These are phyloP conservation scores for Rhodophaea formosa DNA, from an alignment of 2,888 invertebrate genomes.

Conservation along the genomic window DNA sequence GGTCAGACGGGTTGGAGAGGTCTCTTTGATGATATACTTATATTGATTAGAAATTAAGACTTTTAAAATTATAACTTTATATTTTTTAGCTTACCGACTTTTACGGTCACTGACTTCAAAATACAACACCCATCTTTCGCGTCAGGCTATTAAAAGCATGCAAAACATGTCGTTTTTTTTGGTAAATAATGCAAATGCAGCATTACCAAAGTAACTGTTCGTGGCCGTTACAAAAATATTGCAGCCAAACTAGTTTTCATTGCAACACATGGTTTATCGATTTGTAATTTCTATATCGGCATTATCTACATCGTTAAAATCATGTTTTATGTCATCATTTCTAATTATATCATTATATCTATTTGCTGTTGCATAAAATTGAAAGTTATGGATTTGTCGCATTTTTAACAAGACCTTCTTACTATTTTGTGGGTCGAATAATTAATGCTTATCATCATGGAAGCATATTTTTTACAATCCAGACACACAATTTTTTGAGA, in stretches of 20 bases:
- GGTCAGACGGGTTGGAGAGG: no score
- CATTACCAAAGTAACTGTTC: not conserved
- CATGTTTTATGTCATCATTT: conserved; percentile 4
- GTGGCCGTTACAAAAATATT: conserved; percentile 6
- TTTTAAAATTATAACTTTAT: no score
- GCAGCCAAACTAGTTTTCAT: not conserved
- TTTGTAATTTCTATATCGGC: not conserved
- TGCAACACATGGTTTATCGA: conserved; percentile 3
- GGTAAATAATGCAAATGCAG: not conserved
- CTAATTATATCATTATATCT: not conserved
- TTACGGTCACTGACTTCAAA: not conserved
- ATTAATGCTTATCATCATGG: no score
- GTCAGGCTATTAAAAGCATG: not conserved
- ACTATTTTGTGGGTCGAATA: no score
- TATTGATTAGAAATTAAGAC: no score
- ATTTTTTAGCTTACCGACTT: no score
- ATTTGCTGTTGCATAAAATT: not conserved
- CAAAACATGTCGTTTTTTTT: not conserved
- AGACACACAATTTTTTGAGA: no score
- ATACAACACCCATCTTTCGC: not conserved
- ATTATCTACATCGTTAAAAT: conserved; percentile 2
- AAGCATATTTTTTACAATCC: no score
- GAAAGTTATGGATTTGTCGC: not conserved
- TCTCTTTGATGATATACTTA: no score
- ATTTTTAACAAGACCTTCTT: not conserved